Percentiles rank a stretch among this genome's conserved stretches.
Conservation (phyloP, 2,797 vertebrate species). For the Pangasius mekongensis region DNA sequence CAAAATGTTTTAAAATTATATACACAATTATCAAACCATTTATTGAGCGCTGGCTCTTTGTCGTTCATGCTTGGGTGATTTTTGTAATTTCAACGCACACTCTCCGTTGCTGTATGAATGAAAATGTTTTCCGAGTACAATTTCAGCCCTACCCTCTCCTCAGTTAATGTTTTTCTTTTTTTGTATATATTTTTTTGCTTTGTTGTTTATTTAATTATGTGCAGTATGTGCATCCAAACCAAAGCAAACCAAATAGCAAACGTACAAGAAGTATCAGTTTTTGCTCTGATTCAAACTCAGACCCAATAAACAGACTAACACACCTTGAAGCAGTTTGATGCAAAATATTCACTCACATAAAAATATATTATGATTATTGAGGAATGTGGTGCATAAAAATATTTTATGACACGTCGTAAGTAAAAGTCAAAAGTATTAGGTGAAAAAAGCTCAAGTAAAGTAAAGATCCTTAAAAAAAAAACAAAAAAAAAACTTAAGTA, state of each 20-base stretch:
- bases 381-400: background rate
- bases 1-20: background rate
- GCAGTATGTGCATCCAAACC: background rate
- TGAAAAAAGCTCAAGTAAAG: background rate
- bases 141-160: background rate
- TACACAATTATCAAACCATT: background rate
- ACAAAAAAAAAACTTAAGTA: background rate
- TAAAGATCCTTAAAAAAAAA: background rate
- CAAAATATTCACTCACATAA: background rate
- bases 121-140: background rate
- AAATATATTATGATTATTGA: background rate
- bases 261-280: background rate
- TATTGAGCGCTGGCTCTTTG: background rate
- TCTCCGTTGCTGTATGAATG: background rate
- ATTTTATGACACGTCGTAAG: background rate
- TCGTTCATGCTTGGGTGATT: background rate
- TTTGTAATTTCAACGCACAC: background rate
- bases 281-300: background rate
- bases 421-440: background rate
- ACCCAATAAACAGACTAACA: background rate
- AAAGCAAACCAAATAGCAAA: background rate
- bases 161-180: background rate
- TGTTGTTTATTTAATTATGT: background rate
- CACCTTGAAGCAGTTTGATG: background rate
- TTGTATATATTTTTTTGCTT: background rate